Evolutionary conservation across 2,113 vertebrate genomes (phyloP).

Genomic region (Ovis aries): ARS-UI_Ramb_v3.0 NC_056064.1:37498501-37499000

Average conservation of each 20-base stretch:
- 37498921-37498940: background rate
- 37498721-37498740: background rate
- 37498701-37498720: background rate
- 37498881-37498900: background rate
- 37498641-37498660: background rate
- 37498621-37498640: background rate
- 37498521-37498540: background rate
- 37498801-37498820: background rate
- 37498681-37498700: background rate
- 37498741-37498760: background rate
- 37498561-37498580: background rate
- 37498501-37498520: background rate
- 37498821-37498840: background rate
- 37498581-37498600: background rate
- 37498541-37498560: background rate
- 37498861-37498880: background rate
- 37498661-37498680: background rate
- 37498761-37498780: background rate
- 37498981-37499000: background rate
- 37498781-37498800: background rate
- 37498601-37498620: background rate
- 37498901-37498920: background rate
- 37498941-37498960: background rate
- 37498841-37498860: background rate
- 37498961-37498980: background rate